Evolutionary conservation across 2,797 vertebrate genomes (phyloP).

Genomic region (Brachyalestes nurse): DNA sequence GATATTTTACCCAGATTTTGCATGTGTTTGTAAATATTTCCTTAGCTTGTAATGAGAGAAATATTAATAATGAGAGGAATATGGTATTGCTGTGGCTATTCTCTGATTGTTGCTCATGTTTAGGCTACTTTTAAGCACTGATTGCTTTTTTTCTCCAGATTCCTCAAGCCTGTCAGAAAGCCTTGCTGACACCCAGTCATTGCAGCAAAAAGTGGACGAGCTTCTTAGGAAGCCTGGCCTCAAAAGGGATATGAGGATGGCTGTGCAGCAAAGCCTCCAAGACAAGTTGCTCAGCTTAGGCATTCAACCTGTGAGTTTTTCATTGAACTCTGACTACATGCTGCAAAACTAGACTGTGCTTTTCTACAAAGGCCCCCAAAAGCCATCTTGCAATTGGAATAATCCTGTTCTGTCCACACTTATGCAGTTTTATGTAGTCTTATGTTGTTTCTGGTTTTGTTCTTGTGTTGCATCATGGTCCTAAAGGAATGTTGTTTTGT

Average conservation of each 20-base stretch:
- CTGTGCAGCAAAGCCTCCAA: conserved; percentile 68
- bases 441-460: too few species aligned
- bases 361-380: too few species aligned
- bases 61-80: neutral
- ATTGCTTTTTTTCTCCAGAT: conserved; percentile 62
- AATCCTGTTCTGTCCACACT: too few species aligned
- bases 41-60: too few species aligned
- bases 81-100: neutral
- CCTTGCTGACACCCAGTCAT: conserved; percentile 53
- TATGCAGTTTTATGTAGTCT: too few species aligned
- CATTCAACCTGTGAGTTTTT: conserved; percentile 64
- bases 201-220: conserved; percentile 49
- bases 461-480: too few species aligned
- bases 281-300: conserved; percentile 73
- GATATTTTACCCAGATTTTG: too few species aligned
- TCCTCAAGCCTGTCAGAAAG: conserved; percentile 72
- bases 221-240: conserved; percentile 69
- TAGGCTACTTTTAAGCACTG: neutral
- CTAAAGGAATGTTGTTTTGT: too few species aligned
- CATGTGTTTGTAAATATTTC: too few species aligned
- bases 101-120: neutral
- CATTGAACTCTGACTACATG: neutral
- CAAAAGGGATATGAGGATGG: conserved; percentile 69
- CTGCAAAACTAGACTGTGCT: too few species aligned
- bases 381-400: too few species aligned